Base-by-base conservation (phyloP, 1,140 invertebrate genomes). In the Tetragonula clypearis region DNA sequence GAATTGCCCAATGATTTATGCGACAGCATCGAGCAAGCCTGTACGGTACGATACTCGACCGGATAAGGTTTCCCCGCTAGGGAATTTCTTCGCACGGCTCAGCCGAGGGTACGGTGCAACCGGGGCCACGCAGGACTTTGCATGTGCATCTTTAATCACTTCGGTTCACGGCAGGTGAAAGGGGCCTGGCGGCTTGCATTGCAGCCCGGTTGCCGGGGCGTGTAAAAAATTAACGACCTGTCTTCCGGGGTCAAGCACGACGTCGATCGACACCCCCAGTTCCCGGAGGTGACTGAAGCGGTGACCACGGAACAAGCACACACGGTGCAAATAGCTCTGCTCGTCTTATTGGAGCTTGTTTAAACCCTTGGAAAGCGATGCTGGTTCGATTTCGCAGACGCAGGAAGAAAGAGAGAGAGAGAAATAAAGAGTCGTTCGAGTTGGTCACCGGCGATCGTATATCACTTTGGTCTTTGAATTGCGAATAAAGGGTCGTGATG, bases 191-290 rank as follows among this genome's bases (percentile, higher is more conserved):
- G 71, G 88, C 58, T 78, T 68, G 69, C 81, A 56, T 86, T 35
- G 84, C 81, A 66, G 55, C 35, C 84, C 69, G 65, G 79, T 82
- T 81, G 65, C 26, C 75, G 66, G 21, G 49, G 21, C 82, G 66
- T 77, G 76, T 90, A 90, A 90, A 90, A 87, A 87, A 82, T 89
- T 90, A 90, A 89, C 83, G 85, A 90, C 68, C 86, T 82, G 79
- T 87, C 72, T 90, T 91, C 81, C 86, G 86, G 87, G 88, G 82
- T 83, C 78, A 85, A 88, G 65, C 72, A 73, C 80, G 86, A 74
- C 66, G 76, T 75, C 76, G 77, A 80, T 87, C 83, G 66, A 68
- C 79, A 65, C 60, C 69, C 69, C 68, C 11, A 35, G 53, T 53
- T 74, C 77, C 41, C 19, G 49, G 55, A 55, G 66, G 23, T 55